Evolutionary conservation across 2,888 invertebrate genomes (phyloP).

Genomic region (Muschampia plurimacula): DNA sequence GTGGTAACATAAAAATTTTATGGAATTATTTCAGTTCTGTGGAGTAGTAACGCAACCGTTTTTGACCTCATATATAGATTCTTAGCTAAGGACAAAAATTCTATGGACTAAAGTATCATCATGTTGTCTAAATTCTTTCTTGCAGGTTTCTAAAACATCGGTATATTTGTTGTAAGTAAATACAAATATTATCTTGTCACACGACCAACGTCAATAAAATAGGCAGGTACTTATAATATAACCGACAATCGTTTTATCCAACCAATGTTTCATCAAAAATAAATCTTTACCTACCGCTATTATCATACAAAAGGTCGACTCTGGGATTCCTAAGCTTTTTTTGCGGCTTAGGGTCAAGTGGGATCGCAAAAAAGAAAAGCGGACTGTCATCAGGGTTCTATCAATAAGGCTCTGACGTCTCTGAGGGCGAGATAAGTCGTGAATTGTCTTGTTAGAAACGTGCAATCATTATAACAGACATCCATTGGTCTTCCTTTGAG

Average conservation of each 20-base stretch:
- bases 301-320: constrained; percentile 65
- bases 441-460: constrained; percentile 46
- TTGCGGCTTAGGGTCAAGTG: constrained; percentile 66
- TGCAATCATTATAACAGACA: constrained; percentile 30
- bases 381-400: constrained; percentile 60
- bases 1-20: too few relatives aligned
- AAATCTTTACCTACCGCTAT: constrained; percentile 62
- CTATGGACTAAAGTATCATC: too few relatives aligned
- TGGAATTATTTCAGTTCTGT: too few relatives aligned
- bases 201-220: background rate
- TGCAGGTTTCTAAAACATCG: too few relatives aligned
- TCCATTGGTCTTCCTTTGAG: constrained; percentile 8
- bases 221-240: background rate
- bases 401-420: constrained; percentile 60
- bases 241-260: constrained; percentile 21
- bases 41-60: too few relatives aligned
- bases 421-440: constrained; percentile 44
- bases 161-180: too few relatives aligned
- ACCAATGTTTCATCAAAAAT: constrained; percentile 66
- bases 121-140: too few relatives aligned
- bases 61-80: too few relatives aligned
- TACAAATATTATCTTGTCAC: too few relatives aligned
- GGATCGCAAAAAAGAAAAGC: constrained; percentile 60
- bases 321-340: constrained; percentile 59
- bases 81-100: too few relatives aligned